Base-by-base conservation (phyloP, 1,140 invertebrate genomes). In the Anagrus nilaparvatae region DNA sequence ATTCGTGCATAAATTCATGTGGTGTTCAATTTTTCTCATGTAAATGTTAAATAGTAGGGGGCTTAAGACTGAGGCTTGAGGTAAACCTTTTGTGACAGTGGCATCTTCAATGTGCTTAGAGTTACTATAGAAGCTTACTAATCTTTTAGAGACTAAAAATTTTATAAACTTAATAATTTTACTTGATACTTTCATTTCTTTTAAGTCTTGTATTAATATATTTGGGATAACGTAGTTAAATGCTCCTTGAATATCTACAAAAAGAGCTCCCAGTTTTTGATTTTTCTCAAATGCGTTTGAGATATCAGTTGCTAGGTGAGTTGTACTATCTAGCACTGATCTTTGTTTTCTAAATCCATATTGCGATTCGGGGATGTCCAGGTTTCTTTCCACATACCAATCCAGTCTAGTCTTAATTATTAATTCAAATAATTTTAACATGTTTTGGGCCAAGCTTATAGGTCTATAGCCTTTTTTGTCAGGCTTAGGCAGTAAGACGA, bases 381-480 rank as follows among this genome's bases (percentile, higher is more conserved):
- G 18, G 4, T 50, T 30, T 12, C 23, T 42, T 19, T 53, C 36
- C 1, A 33, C 5, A 24, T 31, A 51, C 30, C 37, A 49, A 8
- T 42, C 29, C n/a, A 53, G 13, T 17, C 49, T 23, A 9, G 14
- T 37, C 4, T 44, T 46, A n/a, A 52, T 29, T 12, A 54, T 32
- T 48, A 33, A 50, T 40, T 55, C 46, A 12, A 49, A 29, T 5
- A 55, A 10, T 30, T 53, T 53, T 7, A 40, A 25, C 3, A 51
- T 10, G 9, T 41, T 44, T 4, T 44, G 36, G 5, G 49, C 30
- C n/a, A 52, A n/a, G 8, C 52, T 47, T 16, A 56, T 52, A 3
- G 52, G 50, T 34, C 50, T 33, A 13, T 44, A 16, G 16, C 46
- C 44, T n/a, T 13, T 23, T 14, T 20, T 30, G 16, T 41, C 28